Conservation (phyloP, 2,113 vertebrate genomes). For the Hyla sarda region DNA sequence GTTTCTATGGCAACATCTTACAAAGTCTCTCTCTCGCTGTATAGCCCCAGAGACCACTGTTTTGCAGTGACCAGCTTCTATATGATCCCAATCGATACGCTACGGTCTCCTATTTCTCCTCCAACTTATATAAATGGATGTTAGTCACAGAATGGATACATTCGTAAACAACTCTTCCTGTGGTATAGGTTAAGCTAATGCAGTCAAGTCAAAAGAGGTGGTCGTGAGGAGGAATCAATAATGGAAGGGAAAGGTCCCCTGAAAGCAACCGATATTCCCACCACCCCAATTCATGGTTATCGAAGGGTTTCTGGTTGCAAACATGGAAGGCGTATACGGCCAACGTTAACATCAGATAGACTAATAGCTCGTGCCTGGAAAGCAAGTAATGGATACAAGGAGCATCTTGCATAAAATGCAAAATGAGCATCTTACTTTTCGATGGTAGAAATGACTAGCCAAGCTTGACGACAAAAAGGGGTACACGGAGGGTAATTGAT, state of each 20-base stretch:
- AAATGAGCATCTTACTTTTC: neutral
- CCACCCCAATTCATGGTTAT: neutral
- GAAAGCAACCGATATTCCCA: neutral
- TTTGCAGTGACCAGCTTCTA: conserved; percentile 40
- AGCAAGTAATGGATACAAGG: neutral
- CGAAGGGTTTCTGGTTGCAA: neutral
- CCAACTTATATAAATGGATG: neutral
- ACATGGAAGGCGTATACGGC: neutral
- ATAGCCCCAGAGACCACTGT: conserved; percentile 44
- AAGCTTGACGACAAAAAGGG: neutral
- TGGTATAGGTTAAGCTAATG: neutral
- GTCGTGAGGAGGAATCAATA: too few relatives aligned
- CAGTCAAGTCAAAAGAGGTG: neutral
- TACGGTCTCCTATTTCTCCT: neutral
- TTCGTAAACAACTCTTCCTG: neutral
- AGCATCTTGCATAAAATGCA: neutral
- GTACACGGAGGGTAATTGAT: neutral
- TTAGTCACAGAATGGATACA: neutral
- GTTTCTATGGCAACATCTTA: conserved; percentile 40
- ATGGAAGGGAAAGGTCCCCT: neutral
- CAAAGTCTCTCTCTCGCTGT: conserved; percentile 31
- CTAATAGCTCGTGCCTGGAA: neutral
- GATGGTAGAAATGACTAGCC: neutral
- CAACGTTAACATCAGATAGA: neutral
- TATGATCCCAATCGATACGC: conserved; percentile 29